Percentiles rank a stretch among this genome's conserved stretches.
Evolutionary conservation across 2,113 vertebrate species (phyloP).

Genomic region (Aspiorhynchus laticeps): DNA sequence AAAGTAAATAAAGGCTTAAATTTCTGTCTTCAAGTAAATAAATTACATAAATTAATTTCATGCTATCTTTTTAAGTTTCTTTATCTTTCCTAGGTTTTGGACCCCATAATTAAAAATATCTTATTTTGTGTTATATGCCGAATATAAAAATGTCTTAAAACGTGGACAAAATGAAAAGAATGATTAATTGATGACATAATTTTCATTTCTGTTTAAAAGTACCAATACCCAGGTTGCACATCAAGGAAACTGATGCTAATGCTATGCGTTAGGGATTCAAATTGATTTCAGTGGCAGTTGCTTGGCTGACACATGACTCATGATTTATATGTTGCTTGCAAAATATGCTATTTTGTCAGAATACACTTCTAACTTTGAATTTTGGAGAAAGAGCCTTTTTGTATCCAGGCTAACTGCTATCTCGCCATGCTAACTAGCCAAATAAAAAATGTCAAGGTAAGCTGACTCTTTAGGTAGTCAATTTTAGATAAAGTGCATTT

Average conservation of each 20-base stretch:
- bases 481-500: conserved; percentile 68
- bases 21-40: too few relatives aligned
- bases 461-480: conserved; percentile 52
- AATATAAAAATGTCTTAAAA: background rate
- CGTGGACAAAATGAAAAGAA: background rate
- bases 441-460: background rate
- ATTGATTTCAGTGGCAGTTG: background rate
- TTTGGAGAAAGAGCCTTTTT: too few relatives aligned
- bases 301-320: too few relatives aligned
- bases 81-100: too few relatives aligned
- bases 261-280: background rate
- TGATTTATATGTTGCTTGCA: background rate
- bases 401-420: background rate
- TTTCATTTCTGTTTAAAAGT: too few relatives aligned
- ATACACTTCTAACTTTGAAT: background rate
- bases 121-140: background rate
- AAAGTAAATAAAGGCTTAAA: too few relatives aligned
- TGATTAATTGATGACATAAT: background rate
- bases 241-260: background rate
- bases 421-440: background rate
- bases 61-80: too few relatives aligned
- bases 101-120: background rate
- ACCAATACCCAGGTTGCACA: background rate
- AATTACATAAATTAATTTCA: too few relatives aligned
- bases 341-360: background rate